Percentiles rank a stretch among this genome's conserved stretches.
phyloP scores from a whole-genome alignment of 2,888 invertebrate species.

The Philonicus albiceps region DNA sequence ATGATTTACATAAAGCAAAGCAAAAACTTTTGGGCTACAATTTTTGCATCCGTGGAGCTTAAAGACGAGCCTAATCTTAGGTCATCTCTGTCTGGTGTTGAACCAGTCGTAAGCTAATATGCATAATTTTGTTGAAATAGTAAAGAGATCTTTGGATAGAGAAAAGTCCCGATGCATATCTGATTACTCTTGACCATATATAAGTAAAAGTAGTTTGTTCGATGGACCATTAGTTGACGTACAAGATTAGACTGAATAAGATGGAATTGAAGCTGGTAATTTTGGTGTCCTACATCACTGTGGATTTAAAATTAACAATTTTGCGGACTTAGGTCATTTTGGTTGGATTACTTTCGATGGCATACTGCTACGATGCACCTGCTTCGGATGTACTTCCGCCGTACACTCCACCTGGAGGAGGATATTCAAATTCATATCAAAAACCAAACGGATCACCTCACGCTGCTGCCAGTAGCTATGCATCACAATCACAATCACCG shows the following conservation, averaged over 20 bases:
- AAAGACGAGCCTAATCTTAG: conserved; percentile 7
- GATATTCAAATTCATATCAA: background rate
- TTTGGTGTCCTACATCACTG: background rate
- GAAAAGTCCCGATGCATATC: conserved; percentile 12
- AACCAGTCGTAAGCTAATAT: background rate
- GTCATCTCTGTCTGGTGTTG: background rate
- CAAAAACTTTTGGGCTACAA: background rate
- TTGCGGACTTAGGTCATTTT: background rate
- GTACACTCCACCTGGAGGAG: background rate
- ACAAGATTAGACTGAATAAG: background rate
- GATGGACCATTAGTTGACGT: background rate
- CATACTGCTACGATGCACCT: conserved; percentile 16
- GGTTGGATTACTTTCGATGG: background rate
- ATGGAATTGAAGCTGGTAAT: conserved; percentile 24
- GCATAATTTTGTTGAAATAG: conserved; percentile 18
- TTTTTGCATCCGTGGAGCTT: background rate
- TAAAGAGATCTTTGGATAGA: background rate
- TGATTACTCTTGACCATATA: conserved; percentile 4
- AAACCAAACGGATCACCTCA: background rate
- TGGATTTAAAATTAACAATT: background rate
- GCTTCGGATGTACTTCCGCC: conserved; percentile 21
- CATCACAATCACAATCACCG: conserved; percentile 25
- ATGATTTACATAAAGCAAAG: background rate
- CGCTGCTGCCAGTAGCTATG: background rate
- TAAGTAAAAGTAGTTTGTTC: conserved; percentile 25